These are phyloP conservation scores for Brachyhypopomus gauderio DNA, from an alignment of 2,113 vertebrate genomes.

Conservation along the genomic window DNA sequence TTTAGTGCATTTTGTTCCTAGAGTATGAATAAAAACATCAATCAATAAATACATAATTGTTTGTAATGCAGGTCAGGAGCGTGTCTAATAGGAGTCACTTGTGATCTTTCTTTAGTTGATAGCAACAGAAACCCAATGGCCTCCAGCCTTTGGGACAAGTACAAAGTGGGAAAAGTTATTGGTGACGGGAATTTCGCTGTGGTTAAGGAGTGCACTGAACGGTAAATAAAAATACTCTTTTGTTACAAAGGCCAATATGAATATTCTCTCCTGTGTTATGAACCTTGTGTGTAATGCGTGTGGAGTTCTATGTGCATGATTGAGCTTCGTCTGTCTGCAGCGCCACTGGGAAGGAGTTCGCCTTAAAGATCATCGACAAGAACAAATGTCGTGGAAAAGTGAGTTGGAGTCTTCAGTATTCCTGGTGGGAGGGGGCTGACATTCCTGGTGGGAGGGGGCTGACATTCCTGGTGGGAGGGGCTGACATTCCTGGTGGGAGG, in stretches of 20 bases:
- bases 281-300: not conserved
- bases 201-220: slow-evolving; percentile 92
- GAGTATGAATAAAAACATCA: no score
- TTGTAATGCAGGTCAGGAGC: not conserved
- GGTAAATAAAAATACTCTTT: slow-evolving; percentile 70
- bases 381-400: slow-evolving; percentile 96
- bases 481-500: not conserved
- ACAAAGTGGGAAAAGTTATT: slow-evolving; percentile 93
- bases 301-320: slow-evolving; percentile 22
- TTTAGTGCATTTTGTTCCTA: no score
- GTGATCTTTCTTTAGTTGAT: slow-evolving; percentile 76
- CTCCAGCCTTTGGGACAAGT: slow-evolving; percentile 86
- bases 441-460: not conserved
- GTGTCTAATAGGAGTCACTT: not conserved
- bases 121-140: slow-evolving; percentile 82
- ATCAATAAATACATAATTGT: no score
- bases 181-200: slow-evolving; percentile 98
- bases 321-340: slow-evolving; percentile 69
- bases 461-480: slow-evolving; percentile 21
- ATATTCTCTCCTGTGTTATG: not conserved
- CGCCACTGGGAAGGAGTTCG: slow-evolving; percentile 93
- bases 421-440: not conserved
- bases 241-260: not conserved
- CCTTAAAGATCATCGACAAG: slow-evolving; percentile 98
- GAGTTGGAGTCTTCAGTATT: slow-evolving; percentile 35